Conservation (phyloP, 1,140 invertebrate genomes). For the Cyclina sinensis region DNA sequence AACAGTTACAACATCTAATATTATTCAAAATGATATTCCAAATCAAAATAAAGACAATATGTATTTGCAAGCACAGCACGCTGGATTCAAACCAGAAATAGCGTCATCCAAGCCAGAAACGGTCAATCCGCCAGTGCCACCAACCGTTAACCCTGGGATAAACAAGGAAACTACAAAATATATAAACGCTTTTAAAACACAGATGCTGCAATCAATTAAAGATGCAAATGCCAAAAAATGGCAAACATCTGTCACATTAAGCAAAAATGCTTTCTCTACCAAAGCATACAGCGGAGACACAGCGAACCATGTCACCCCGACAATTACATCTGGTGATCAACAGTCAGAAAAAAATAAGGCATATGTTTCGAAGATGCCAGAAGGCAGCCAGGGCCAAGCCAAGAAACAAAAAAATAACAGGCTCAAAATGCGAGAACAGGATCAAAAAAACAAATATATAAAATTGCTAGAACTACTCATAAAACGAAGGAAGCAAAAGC, state of each 20-base stretch:
- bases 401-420: too few relatives aligned
- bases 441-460: neutral
- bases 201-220: slow-evolving; percentile 57
- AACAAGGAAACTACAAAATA: slow-evolving; percentile 4
- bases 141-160: slow-evolving; percentile 1
- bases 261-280: neutral
- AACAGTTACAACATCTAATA: neutral
- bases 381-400: too few relatives aligned
- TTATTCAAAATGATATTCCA: neutral
- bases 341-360: neutral
- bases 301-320: neutral
- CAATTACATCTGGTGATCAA: too few relatives aligned
- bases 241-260: neutral
- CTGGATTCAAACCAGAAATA: neutral
- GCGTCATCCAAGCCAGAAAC: neutral
- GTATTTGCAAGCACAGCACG: too few relatives aligned
- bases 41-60: neutral
- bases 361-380: too few relatives aligned
- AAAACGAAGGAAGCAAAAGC: neutral
- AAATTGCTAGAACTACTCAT: neutral
- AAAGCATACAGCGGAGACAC: neutral
- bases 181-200: slow-evolving; percentile 17
- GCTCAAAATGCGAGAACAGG: neutral
- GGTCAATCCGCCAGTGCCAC: neutral
- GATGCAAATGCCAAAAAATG: neutral